Base-by-base conservation (phyloP, 2,888 invertebrate genomes). In the Abrostola triplasia region DNA sequence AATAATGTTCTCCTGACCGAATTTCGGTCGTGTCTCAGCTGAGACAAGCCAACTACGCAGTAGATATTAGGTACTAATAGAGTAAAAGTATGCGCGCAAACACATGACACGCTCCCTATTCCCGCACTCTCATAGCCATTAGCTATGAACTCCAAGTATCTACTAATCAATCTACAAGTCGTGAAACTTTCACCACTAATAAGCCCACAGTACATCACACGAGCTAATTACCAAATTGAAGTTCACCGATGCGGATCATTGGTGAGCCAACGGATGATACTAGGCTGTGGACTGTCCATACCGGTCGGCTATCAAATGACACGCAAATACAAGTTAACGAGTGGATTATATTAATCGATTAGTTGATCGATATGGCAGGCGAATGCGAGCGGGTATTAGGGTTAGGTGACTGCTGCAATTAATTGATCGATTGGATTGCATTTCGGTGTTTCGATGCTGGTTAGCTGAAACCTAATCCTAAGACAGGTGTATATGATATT, bases 221-320 rank as follows among this genome's bases (percentile, higher is more conserved):
- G 59, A 67, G 40, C 55, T 59, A 64, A 66, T 70, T 60, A 70
- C 55, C 61, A 60, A 67, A 70, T 76, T 59, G 73, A 73, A 70
- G 73, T 76, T 50, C 67, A 79, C 24, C 59, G 59, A 67, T 51
- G 61, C 64, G 65, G 9, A 36, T 62, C 63, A 66, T 67, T 67
- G 68, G 70, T 42, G 42, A 65, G 62, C 67, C 63, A 54, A 67
- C 59, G 58, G 50, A 64, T 48, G 36, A 48, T 10, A 9, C 13
- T 47, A 47, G 44, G 5, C 6, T 44, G 12, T 13, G 12, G 7
- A 8, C 12, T 1, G 44, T 8, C 44, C 13, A 13, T 13, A 44
- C 24, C 24, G 24, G 24, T 4, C 24, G 4, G 24, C 24, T 24
- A 4, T 24, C 24, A 24, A 24, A 24, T 8, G 13, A 8, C 12